Base-by-base conservation (phyloP, 2,888 invertebrate genomes). In the Hymenopus coronatus region DNA sequence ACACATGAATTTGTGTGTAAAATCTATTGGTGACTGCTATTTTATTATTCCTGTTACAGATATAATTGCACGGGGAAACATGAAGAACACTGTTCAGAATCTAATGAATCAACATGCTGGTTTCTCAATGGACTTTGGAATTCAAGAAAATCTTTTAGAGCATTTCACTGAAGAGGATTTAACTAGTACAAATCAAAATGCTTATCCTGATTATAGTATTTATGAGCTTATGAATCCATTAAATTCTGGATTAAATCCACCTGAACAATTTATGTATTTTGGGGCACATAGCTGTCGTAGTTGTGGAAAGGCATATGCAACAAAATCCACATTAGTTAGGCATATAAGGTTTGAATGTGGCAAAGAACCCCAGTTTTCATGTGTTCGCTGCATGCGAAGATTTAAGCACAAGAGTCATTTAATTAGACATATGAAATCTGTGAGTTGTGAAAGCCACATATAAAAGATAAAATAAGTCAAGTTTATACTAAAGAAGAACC, bases 381-480 rank as follows among this genome's bases (percentile, higher is more conserved):
- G 93, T 87, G 92, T 92, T 0, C 92, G 92, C 89, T 93, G 93
- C 87, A 91, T 91, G 28, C 92, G 93, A 90, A 91, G 92, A 85
- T 93, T 93, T 90, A 93, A 93, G 88, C 92, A 92, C 92, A 92
- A 90, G 85, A 70, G 86, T 28, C 86, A 89, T 54, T 70, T 89
- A 28, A 82, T 83, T 70, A 83, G 83, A 30, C 89, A 89, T 33
- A 82, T 87, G 30, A 46, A 20, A 70, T 15, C 15, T 70, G 54
- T 70, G 54, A 70, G 54, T 40, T 70, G 54, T 70, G 54, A 70
- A 70, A 20, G 25, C 20, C 4, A 70, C 4, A 6, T 12, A 2
- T 70, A 70, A 70, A 70, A 6, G 46, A 46, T 46, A 46, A 12
- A 46, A 46, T 6, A 6, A 7, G 12, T 70, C 20, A 20, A 4